A percentile compares a stretch with the other conserved stretches of the same genome.
Evolutionary conservation across 2,113 vertebrate genomes (phyloP).

Genomic region (Bothrops jararaca): DNA sequence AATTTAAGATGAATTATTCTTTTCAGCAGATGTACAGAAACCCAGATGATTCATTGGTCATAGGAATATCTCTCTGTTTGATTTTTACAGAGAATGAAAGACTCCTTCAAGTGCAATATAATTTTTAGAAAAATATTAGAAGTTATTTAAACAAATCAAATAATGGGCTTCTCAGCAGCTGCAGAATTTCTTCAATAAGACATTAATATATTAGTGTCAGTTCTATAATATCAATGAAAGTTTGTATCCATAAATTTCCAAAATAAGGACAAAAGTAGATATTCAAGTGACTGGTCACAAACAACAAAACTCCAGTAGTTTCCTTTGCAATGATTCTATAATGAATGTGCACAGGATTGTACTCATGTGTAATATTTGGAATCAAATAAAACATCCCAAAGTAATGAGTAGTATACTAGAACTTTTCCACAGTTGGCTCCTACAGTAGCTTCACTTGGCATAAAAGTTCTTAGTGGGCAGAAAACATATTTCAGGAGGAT

Average conservation of each 20-base stretch:
- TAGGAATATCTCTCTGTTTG: conserved; percentile 1
- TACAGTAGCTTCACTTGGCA: background rate
- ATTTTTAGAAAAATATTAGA: background rate
- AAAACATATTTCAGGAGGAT: background rate
- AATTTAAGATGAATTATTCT: conserved; percentile 13
- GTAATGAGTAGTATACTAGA: background rate
- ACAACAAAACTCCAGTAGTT: background rate
- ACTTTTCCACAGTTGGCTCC: background rate
- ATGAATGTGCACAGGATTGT: background rate
- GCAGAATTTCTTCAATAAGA: background rate
- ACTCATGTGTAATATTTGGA: background rate
- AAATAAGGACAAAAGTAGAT: background rate
- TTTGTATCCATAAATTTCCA: background rate
- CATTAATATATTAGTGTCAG: background rate
- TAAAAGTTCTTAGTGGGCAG: background rate
- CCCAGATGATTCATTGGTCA: conserved; percentile 11
- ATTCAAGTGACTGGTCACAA: background rate
- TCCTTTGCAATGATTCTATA: background rate
- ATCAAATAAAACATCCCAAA: background rate
- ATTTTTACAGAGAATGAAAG: conserved; percentile 4
- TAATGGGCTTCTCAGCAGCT: background rate
- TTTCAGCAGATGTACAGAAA: conserved; percentile 18
- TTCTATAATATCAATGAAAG: background rate
- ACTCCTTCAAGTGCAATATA: background rate
- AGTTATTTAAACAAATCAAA: background rate